Base-by-base conservation (phyloP, 53 echinoderm and acorn worm genomes). In the Temnopleurus reevesii region DNA sequence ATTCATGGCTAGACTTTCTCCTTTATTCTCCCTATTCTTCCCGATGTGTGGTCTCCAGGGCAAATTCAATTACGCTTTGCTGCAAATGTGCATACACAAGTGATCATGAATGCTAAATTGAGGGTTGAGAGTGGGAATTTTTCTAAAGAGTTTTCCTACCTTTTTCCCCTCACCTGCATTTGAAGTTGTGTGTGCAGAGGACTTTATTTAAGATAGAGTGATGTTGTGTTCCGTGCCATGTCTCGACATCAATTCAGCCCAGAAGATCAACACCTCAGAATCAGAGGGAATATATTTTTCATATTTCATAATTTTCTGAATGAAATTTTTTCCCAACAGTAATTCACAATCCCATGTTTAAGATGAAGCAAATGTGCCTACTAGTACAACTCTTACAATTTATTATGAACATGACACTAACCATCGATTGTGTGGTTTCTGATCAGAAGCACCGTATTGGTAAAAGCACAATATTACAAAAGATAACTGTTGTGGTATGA, bases 21-120 rank as follows among this genome's bases (percentile, higher is more conserved):
- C 79, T 30, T 47, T 79, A 26, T 46, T 38, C 47, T 79, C 49
- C 77, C 49, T 49, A 28, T 49, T 49, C 79, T 79, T 49, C 28
- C 29, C 8, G 17, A 17, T 79, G 79, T 79, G 79, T 79, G 79
- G 79, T 79, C 79, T 49, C 46, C 46, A 30, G 79, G 79, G 79
- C 79, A 79, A 79, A 79, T 79, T 79, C 79, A 79, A 79, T 79
- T 79, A 46, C 51, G 79, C 79, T 79, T 79, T 49, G 49, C 79
- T 28, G 49, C 79, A 79, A 79, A 49, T 79, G 79, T 79, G 46
- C 71, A 71, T 71, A 71, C 71, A 71, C 36, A 21, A 71, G 71
- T 71, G 71, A 71, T 71, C 71, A 71, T 71, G 71, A 71, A 71
- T 71, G 38, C 41, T 41, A 71, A 71, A 71, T 71, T 36, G 71